A percentile compares a stretch with the other conserved stretches of the same genome.
phyloP scores from a whole-genome alignment of 2,113 vertebrate genomes.

The Phrynosoma platyrhinos region DNA sequence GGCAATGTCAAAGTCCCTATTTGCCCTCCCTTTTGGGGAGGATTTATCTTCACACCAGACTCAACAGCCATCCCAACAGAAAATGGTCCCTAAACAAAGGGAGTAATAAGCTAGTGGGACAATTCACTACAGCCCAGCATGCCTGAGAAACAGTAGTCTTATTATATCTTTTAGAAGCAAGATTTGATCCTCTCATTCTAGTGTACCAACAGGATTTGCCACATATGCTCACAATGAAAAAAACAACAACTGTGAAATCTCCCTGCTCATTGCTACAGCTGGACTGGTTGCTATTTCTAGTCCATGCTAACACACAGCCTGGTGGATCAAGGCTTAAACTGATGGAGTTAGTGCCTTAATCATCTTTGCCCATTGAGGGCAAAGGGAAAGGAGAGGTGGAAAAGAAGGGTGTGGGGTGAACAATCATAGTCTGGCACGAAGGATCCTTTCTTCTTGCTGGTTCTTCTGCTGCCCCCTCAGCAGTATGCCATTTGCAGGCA shows the following conservation, averaged over 20 bases:
- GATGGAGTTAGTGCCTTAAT: slow-evolving; percentile 24
- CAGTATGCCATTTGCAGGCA: background rate
- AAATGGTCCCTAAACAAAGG: no score
- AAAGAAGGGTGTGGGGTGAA: background rate
- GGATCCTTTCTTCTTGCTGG: background rate
- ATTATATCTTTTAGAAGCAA: background rate
- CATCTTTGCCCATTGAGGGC: slow-evolving; percentile 20
- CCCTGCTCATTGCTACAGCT: background rate
- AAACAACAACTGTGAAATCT: background rate
- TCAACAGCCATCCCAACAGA: no score
- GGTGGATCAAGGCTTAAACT: slow-evolving; percentile 36
- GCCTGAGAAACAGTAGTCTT: background rate
- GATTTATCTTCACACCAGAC: no score
- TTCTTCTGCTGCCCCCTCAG: background rate
- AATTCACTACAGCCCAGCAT: background rate
- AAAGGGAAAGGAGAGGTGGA: slow-evolving; percentile 11
- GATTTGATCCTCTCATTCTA: background rate
- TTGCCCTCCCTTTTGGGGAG: no score
- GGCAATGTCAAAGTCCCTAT: no score
- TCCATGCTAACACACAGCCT: background rate
- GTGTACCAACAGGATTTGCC: slow-evolving; percentile 25
- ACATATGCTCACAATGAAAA: slow-evolving; percentile 14
- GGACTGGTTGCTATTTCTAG: slow-evolving; percentile 15
- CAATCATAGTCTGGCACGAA: background rate
- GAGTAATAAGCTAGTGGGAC: no score